Evolutionary conservation across 2,888 invertebrate species (phyloP).

Genomic region (Pasiphila rectangulata): DNA sequence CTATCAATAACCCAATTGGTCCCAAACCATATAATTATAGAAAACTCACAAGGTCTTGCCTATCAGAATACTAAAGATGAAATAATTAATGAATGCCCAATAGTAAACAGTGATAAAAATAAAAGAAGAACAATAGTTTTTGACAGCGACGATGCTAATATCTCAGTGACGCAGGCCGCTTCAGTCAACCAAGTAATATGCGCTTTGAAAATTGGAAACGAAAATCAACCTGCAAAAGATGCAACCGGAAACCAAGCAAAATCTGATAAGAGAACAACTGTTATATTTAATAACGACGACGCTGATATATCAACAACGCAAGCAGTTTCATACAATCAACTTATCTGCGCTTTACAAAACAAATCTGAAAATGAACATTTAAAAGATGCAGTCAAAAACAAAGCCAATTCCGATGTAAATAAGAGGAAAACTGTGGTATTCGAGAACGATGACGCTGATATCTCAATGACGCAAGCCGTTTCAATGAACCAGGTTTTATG

Average conservation of each 20-base stretch:
- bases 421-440: slow-evolving; percentile 32
- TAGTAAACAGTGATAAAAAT: neutral
- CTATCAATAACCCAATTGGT: slow-evolving; percentile 46
- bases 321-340: neutral
- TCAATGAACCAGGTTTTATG: neutral
- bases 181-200: slow-evolving; percentile 24
- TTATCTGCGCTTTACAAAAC: neutral
- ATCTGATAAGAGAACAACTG: too few relatives aligned
- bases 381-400: neutral
- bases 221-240: neutral
- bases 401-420: neutral
- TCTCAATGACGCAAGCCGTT: slow-evolving; percentile 42
- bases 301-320: slow-evolving; percentile 1
- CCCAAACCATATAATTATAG: slow-evolving; percentile 21
- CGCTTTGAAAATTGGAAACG: neutral
- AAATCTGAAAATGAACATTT: neutral
- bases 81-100: neutral
- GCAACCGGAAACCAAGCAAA: neutral
- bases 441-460: slow-evolving; percentile 32
- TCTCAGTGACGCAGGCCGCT: slow-evolving; percentile 11
- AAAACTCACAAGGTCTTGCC: slow-evolving; percentile 3
- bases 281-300: too few relatives aligned
- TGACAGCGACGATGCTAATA: slow-evolving; percentile 24
- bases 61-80: slow-evolving; percentile 5
- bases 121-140: slow-evolving; percentile 31